A percentile compares a stretch with the other conserved stretches of the same genome.
Conservation (phyloP, 2,113 vertebrate species). For the Craseonycteris thonglongyai region DNA sequence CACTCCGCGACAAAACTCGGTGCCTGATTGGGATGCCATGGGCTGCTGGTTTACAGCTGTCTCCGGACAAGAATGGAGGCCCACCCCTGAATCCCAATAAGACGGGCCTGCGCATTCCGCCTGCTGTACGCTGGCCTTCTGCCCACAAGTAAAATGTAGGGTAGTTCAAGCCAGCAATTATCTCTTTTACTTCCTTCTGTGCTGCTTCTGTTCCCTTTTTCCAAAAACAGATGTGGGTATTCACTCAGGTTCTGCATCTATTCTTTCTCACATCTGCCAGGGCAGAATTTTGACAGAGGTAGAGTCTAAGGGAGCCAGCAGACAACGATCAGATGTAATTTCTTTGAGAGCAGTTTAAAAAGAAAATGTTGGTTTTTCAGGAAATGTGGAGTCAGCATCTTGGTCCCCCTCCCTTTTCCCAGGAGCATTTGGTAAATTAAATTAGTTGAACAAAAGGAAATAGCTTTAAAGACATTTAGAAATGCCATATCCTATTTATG, state of each 20-base stretch:
- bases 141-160: constrained; percentile 85
- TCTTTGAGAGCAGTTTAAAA: constrained; percentile 30
- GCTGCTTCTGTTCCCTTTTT: constrained; percentile 81
- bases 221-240: constrained; percentile 79
- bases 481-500: constrained; percentile 57
- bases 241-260: constrained; percentile 71
- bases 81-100: constrained; percentile 96
- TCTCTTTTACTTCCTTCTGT: constrained; percentile 81
- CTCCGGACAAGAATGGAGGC: constrained; percentile 89
- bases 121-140: constrained; percentile 89
- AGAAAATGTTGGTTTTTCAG: constrained; percentile 55
- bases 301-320: constrained; percentile 36
- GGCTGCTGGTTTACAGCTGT: constrained; percentile 98
- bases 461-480: constrained; percentile 56
- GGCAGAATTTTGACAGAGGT: constrained; percentile 63
- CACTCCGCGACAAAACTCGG: constrained; percentile 87
- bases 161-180: constrained; percentile 85
- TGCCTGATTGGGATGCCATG: constrained; percentile 96
- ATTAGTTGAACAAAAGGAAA: constrained; percentile 71
- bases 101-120: constrained; percentile 85
- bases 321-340: background rate
- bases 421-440: constrained; percentile 72
- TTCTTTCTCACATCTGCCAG: constrained; percentile 75
- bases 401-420: constrained; percentile 35
- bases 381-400: constrained; percentile 39